Evolutionary conservation across 2,888 invertebrate genomes (phyloP), one percentile per base, ranked within the genome.

Genomic region (Lycophotia porphyrea): DNA sequence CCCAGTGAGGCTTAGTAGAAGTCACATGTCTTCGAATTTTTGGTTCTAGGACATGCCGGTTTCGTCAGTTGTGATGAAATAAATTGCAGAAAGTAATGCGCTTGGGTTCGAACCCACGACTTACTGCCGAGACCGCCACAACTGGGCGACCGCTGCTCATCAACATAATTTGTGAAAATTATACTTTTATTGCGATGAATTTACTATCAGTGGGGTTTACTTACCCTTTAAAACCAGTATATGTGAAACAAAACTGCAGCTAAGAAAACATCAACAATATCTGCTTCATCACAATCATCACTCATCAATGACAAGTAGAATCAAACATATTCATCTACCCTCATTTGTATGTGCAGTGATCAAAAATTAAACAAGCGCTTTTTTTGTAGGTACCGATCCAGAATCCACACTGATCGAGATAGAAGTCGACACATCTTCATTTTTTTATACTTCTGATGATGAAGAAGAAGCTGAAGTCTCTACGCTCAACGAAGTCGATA

Each of bases 401-500:
- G 87, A 80, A 44, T 74, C 80, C 27, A 71, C 81, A 72, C 27
- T 85, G 71, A 76, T 87, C 78, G 76, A 82, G 76, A 67, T 87
- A 1, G 87, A 82, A 55, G 82, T 84, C 34, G 82, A 82, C 60
- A 77, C 80, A 55, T 82, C 60, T 13, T 63, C 68, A 31, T 71
- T 78, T 47, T 58, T 87, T 21, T 58, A 82, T 11, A 47, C 44
- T 18, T 42, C 34, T 2, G 80, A 72, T 15, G 77, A 74, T 0
- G 71, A 52, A 11, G 77, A 79, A 1, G 71, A 58, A 3, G 2
- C 61, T 1, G 72, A 80, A 60, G 24, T 64, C 13, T 49, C 75
- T 5, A 73, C 65, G 9, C 11, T 72, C 8, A 85, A 8, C 21
- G 90, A 90, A 76, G 78, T 90, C 2, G 84, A 83, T 24, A 91